Percentiles rank a stretch among this genome's conserved stretches.
Conservation (phyloP, 2,113 vertebrate genomes). For the Aplodontia rufa region DNA sequence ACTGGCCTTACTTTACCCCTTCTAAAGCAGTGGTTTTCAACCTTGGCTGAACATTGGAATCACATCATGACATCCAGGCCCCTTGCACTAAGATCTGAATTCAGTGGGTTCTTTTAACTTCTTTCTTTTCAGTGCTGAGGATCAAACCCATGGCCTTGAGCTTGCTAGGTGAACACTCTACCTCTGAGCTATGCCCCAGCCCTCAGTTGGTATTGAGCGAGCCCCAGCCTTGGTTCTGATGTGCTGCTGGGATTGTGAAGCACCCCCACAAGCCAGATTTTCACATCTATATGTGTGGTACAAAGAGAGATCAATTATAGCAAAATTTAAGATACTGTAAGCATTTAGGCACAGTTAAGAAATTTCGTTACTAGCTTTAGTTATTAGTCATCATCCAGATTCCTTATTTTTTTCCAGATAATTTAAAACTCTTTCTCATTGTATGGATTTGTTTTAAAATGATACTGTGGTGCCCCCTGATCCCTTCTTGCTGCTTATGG, state of each 20-base stretch:
- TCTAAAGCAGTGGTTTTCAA: not conserved
- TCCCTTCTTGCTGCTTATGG: not conserved
- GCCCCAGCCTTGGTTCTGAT: not conserved
- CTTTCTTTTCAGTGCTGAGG: not conserved
- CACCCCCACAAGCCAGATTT: not conserved
- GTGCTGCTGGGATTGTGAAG: not conserved
- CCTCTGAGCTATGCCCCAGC: not conserved
- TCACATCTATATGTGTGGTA: fast-evolving
- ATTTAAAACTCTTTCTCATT: not conserved
- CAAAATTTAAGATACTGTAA: not conserved
- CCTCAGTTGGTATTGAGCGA: not conserved
- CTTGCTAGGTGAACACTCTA: not conserved
- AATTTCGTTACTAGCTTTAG: not conserved
- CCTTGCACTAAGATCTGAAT: not conserved
- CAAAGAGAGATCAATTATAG: not conserved
- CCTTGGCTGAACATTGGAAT: not conserved
- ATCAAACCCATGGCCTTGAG: not conserved
- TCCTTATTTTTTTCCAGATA: not conserved
- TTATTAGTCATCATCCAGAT: not conserved
- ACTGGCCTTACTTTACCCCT: too few relatives aligned
- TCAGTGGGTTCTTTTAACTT: not conserved
- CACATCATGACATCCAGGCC: not conserved
- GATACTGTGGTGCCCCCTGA: fast-evolving
- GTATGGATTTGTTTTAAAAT: not conserved
- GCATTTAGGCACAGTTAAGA: not conserved